These are phyloP conservation scores for Rhombomys opimus DNA, from an alignment of 2,113 vertebrate genomes.

Conservation along the genomic window DNA sequence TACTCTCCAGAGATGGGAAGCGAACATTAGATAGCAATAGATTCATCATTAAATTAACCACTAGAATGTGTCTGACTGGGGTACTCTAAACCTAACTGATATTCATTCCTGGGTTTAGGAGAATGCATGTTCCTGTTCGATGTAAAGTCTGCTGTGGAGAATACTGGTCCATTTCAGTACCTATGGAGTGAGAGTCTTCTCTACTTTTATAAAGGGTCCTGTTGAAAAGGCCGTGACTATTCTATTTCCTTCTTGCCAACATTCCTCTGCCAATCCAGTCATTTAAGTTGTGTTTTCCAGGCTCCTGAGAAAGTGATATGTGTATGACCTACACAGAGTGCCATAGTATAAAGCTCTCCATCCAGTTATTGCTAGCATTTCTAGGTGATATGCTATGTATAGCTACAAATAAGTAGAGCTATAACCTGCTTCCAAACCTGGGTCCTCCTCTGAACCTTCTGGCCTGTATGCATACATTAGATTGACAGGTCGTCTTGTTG, in stretches of 20 bases:
- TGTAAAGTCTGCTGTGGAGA: not conserved
- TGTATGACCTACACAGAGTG: not conserved
- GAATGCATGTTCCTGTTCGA: not conserved
- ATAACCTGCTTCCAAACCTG: not conserved
- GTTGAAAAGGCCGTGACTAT: not conserved
- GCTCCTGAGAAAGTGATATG: not conserved
- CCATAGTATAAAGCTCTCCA: not conserved
- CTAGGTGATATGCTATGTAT: not conserved
- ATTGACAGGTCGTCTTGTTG: not conserved
- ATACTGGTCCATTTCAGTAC: not conserved
- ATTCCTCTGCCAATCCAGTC: not conserved
- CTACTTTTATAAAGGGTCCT: not conserved
- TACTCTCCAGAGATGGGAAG: constrained; percentile 50
- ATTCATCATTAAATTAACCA: constrained; percentile 46
- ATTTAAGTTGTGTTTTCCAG: not conserved
- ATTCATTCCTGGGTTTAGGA: not conserved
- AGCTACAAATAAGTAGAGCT: not conserved
- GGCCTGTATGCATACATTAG: not conserved
- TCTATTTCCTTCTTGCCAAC: not conserved
- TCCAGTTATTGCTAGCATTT: not conserved
- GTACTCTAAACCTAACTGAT: not conserved
- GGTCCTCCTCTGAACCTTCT: not conserved
- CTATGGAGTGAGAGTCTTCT: not conserved
- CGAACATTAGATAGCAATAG: constrained; percentile 46
- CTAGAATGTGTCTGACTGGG: not conserved